Base-by-base conservation (phyloP, 1,140 invertebrate genomes). In the Oncopeltus fasciatus region DNA sequence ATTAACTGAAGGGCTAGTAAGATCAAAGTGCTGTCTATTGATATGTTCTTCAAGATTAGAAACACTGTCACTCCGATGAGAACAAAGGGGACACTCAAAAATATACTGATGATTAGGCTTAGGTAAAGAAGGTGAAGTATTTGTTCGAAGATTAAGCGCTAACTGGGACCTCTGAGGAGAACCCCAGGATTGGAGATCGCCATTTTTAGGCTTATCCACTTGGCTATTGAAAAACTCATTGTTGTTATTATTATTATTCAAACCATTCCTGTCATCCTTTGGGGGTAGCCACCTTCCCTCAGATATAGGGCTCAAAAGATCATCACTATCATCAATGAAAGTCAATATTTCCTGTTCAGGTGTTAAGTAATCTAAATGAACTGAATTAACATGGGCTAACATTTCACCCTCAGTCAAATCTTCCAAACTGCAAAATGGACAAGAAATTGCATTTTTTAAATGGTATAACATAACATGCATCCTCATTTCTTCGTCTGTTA, bases 11-110 rank as follows among this genome's bases (percentile, higher is more conserved):
- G 85, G 85, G 58, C 87, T 90, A 18, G 86, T 86, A 31, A 89
- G 75, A 75, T 92, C 89, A 74, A 92, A 87, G 73, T 93, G 90
- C 68, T 81, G 79, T 44, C 79, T 71, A 72, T 92, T 92, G 68
- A 93, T 87, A 75, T 93, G 90, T 68, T 88, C 85, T 73, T 90
- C 84, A 53, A 92, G 75, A 67, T 83, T 81, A 47, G 78, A 74
- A 0, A 87, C 83, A 73, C 82, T 87, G 68, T 81, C 79, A 65
- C 86, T 86, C 67, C 76, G 83, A 72, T 85, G 88, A 67, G 83
- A 81, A 77, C 89, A 92, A 72, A 92, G 79, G 21, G 88, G 85
- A 74, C 89, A 92, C 73, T 84, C 63, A n/a, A 67, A 59, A 68
- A 73, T 73, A 26, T 53, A 53, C 4, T 21, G 49, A 64, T 73